phyloP scores from a whole-genome alignment of 2,888 invertebrate genomes.

The Lamellibrachia satsuma region DNA sequence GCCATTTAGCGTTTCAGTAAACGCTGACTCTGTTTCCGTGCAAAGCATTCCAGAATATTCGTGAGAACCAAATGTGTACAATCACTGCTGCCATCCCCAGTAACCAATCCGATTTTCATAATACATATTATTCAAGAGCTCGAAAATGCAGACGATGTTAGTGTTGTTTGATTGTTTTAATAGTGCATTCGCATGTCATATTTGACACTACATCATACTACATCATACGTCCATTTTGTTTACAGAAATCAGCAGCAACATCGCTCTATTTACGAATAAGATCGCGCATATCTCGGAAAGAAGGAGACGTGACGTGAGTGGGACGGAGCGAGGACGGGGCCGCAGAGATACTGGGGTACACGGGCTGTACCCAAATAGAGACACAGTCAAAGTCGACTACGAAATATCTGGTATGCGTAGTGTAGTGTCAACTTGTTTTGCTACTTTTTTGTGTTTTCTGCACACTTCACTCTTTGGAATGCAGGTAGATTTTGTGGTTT shows the following conservation, averaged over 20 bases:
- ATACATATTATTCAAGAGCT: not conserved
- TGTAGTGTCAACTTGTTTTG: not conserved
- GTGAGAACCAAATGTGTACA: too few species aligned
- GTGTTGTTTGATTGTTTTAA: too few species aligned
- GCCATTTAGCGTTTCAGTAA: too few species aligned
- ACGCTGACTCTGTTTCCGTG: too few species aligned
- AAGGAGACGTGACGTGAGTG: not conserved
- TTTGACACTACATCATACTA: not conserved
- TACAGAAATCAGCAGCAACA: not conserved
- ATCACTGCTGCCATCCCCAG: too few species aligned
- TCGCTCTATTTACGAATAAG: constrained; percentile 9
- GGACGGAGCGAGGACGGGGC: not conserved
- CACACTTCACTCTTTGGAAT: not conserved
- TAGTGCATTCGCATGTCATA: not conserved
- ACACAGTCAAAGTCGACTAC: not conserved
- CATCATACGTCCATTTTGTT: not conserved
- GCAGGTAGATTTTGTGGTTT: not conserved
- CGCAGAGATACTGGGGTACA: not conserved
- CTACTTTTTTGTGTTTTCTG: not conserved
- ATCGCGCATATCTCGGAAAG: not conserved
- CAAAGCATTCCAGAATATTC: too few species aligned
- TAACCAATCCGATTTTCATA: too few species aligned
- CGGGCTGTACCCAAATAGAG: not conserved
- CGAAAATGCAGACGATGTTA: not conserved
- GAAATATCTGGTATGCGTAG: not conserved